Conservation (phyloP, 2,888 invertebrate species). For the Synergus laeviventris region DNA sequence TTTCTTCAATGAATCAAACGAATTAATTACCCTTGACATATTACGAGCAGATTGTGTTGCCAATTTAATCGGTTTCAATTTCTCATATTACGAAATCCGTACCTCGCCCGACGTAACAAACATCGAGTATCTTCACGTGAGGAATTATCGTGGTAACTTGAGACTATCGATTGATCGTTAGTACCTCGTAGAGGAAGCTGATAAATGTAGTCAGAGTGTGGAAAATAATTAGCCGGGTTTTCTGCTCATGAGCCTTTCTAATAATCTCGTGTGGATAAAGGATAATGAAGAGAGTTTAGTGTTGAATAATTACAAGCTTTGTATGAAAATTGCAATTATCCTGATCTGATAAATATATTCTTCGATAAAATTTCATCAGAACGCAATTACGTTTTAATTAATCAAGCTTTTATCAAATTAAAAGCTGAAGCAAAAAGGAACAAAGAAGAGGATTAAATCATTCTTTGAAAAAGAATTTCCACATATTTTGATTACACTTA, state of each 20-base stretch:
- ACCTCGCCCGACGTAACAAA: slow-evolving; percentile 13
- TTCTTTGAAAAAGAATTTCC: not conserved
- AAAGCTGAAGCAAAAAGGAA: not conserved
- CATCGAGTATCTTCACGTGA: slow-evolving; percentile 39
- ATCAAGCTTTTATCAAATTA: not conserved
- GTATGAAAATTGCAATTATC: not conserved
- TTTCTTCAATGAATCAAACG: not conserved
- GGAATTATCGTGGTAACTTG: slow-evolving; percentile 44
- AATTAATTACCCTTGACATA: not conserved
- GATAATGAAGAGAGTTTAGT: slow-evolving; percentile 27
- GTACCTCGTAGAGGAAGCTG: slow-evolving; percentile 33
- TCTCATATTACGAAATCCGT: slow-evolving; percentile 30
- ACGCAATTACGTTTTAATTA: not conserved
- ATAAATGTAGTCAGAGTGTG: slow-evolving; percentile 34
- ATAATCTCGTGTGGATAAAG: slow-evolving; percentile 13
- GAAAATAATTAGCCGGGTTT: slow-evolving; percentile 23
- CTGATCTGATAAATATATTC: not conserved
- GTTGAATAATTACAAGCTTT: not conserved
- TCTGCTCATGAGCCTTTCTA: slow-evolving; percentile 18
- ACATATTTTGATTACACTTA: not conserved
- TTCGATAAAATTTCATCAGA: not conserved
- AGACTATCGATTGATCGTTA: slow-evolving; percentile 41
- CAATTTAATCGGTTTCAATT: not conserved
- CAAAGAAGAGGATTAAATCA: not conserved
- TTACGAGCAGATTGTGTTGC: not conserved